These are phyloP conservation scores for Blennius ocellaris DNA, from an alignment of 2,113 vertebrate species.

Conservation along the genomic window DNA sequence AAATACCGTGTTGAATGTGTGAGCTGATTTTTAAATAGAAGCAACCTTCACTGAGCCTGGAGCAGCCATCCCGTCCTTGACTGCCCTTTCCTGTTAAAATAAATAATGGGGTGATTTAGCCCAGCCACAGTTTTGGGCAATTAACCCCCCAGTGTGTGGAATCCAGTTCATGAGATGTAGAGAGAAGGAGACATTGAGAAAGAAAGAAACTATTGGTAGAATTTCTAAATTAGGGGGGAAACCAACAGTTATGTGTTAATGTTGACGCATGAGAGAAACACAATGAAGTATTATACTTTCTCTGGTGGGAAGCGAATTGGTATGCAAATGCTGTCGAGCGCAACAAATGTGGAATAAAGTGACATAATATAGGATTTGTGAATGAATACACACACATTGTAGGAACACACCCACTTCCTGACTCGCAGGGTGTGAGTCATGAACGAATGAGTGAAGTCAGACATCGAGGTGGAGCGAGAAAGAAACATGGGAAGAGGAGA, in stretches of 20 bases:
- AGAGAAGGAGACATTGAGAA: background rate
- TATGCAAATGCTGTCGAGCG: conserved; percentile 1
- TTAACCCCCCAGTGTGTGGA: conserved; percentile 8
- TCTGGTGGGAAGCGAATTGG: conserved; percentile 1
- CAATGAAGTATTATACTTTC: background rate
- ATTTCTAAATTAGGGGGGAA: too few relatives aligned
- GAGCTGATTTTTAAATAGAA: background rate
- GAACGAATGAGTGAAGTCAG: conserved; percentile 12
- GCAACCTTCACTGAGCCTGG: background rate
- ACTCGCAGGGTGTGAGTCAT: conserved; percentile 18
- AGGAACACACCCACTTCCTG: background rate
- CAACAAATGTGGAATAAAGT: conserved; percentile 17
- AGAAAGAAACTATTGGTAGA: background rate
- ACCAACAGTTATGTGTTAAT: too few relatives aligned
- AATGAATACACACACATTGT: conserved; percentile 31
- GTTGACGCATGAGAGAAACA: background rate
- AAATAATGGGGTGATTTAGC: conserved; percentile 39
- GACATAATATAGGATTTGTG: conserved; percentile 40
- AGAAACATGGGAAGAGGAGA: background rate
- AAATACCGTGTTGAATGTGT: too few relatives aligned
- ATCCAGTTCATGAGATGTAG: background rate
- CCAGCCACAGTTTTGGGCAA: conserved; percentile 22
- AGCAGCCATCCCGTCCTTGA: conserved; percentile 25
- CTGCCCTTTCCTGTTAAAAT: conserved; percentile 35
- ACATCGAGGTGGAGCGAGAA: background rate